A percentile compares a stretch with the other conserved stretches of the same genome.
Conservation (phyloP, 2,888 invertebrate species). For the Seladonia tumulorum region DNA sequence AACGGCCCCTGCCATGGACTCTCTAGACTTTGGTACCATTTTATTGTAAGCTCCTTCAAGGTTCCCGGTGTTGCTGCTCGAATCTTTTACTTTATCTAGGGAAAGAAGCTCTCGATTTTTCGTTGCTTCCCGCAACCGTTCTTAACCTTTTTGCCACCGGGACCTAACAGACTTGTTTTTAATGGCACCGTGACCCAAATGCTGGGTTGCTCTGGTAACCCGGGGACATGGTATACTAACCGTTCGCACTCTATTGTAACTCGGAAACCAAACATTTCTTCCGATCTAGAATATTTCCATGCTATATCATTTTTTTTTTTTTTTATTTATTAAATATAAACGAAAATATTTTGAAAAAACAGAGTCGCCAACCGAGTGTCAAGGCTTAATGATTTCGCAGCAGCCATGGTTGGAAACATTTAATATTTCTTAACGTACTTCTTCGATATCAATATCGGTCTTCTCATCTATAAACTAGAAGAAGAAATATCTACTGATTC, state of each 20-base stretch:
- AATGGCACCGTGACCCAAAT: conserved; percentile 6
- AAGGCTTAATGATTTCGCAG: too few relatives aligned
- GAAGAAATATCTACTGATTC: too few relatives aligned
- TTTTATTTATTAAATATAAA: too few relatives aligned
- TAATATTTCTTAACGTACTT: too few relatives aligned
- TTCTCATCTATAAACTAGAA: too few relatives aligned
- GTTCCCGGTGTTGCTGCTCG: background rate
- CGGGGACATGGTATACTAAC: background rate
- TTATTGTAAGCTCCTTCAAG: background rate
- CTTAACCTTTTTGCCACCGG: background rate
- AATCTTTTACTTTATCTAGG: background rate
- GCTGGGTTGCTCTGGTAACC: background rate
- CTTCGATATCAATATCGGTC: too few relatives aligned
- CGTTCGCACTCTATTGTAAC: background rate
- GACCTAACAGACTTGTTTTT: background rate
- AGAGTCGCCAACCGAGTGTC: too few relatives aligned
- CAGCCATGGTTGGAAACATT: too few relatives aligned
- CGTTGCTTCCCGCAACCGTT: background rate
- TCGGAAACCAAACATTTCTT: background rate
- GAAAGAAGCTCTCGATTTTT: background rate
- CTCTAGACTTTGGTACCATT: background rate
- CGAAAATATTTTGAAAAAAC: too few relatives aligned
- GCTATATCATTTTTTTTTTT: too few relatives aligned
- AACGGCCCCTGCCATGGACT: background rate
- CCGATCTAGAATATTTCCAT: background rate